Evolutionary conservation across 2,888 invertebrate species (phyloP).

Genomic region (Drosophila bunnanda): DNA sequence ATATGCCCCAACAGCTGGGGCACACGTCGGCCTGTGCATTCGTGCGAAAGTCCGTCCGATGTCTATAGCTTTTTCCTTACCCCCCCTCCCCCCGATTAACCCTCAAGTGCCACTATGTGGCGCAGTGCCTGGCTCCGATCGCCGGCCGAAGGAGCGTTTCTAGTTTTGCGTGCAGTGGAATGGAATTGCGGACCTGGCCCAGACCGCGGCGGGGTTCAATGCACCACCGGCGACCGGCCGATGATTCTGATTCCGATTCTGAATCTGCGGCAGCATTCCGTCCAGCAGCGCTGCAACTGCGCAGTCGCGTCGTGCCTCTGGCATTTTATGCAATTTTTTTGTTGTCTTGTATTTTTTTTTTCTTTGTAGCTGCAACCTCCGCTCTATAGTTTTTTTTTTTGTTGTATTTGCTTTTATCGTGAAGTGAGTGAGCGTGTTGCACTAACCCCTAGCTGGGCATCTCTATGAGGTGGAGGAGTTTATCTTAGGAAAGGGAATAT

Average conservation of each 20-base stretch:
- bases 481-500: slow-evolving; percentile 3
- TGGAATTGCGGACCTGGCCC: slow-evolving; percentile 50
- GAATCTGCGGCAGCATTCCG: slow-evolving; percentile 23
- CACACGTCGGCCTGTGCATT: slow-evolving; percentile 54
- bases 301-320: slow-evolving; percentile 63
- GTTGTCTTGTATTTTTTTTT: too few species aligned
- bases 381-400: slow-evolving; percentile 17
- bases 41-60: slow-evolving; percentile 78
- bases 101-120: slow-evolving; percentile 42
- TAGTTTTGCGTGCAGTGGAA: slow-evolving; percentile 50
- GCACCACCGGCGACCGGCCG: slow-evolving; percentile 57
- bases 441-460: slow-evolving; percentile 20
- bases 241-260: slow-evolving; percentile 30
- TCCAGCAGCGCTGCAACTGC: slow-evolving; percentile 39
- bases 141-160: slow-evolving; percentile 68
- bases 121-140: slow-evolving; percentile 52
- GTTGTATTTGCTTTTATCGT: slow-evolving; percentile 73
- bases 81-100: not conserved
- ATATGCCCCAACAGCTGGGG: slow-evolving; percentile 30
- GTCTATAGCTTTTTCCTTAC: slow-evolving; percentile 18
- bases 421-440: slow-evolving; percentile 56
- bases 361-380: not conserved
- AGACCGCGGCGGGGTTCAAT: slow-evolving; percentile 64
- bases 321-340: slow-evolving; percentile 77
- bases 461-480: slow-evolving; percentile 1